These are phyloP conservation scores for Himantopus leucocephalus DNA, from an alignment of 2,113 vertebrate species.

Conservation along the genomic window DNA sequence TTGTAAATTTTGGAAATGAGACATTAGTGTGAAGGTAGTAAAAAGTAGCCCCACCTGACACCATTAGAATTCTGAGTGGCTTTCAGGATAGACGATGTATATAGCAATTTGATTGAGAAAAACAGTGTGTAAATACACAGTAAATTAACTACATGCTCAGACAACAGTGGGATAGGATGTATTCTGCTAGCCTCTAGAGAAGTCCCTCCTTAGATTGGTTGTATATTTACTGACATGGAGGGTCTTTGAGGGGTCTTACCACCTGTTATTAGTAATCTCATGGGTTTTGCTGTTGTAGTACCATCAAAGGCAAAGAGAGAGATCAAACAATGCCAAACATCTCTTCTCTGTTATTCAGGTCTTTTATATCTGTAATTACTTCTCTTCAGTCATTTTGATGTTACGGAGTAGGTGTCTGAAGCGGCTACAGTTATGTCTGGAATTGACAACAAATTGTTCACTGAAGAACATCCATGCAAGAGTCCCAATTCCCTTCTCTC, in stretches of 20 bases:
- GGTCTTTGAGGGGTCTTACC: not conserved
- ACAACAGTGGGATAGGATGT: not conserved
- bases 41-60: not conserved
- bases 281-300: not conserved
- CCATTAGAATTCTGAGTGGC: not conserved
- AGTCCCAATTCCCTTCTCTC: not conserved
- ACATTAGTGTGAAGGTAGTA: not conserved
- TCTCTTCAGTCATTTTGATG: not conserved
- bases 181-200: not conserved
- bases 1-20: not conserved
- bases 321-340: not conserved
- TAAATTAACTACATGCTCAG: not conserved
- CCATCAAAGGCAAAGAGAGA: not conserved
- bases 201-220: not conserved
- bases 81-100: not conserved
- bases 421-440: not conserved
- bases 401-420: not conserved
- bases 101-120: not conserved
- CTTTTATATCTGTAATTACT: not conserved
- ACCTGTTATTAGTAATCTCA: not conserved
- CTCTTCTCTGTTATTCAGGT: not conserved
- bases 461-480: not conserved
- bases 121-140: not conserved
- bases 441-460: not conserved
- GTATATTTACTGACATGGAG: not conserved